Base-by-base conservation (phyloP, 2,113 vertebrate species). In the Galeopterus variegatus region DNA sequence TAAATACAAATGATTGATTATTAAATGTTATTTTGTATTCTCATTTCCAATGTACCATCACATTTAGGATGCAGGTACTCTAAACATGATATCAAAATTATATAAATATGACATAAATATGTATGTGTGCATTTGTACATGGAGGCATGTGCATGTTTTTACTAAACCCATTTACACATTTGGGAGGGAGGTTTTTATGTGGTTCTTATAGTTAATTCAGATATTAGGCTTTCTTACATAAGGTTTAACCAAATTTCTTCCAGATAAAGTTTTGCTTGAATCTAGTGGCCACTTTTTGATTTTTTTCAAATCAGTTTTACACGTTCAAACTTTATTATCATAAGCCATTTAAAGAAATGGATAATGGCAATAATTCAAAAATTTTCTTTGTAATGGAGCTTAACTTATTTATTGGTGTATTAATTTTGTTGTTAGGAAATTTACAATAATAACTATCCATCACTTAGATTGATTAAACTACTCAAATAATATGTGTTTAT, bases 281-380 rank as follows among this genome's bases (percentile, higher is more conserved):
- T 88, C 36, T 69, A 64, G 19, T 50, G 8, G 31, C 21, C 11
- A 18, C 58, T 72, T 54, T 91, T 56, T 26, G 28, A 82, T 72
- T 95, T 93, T 89, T 96, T 88, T 82, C 11, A 93, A 76, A 82
- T 93, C 15, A 77, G 15, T 93, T 80, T 93, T 11, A 18, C 54
- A n/a, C 0, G 3, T 82, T 5, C 31, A 65, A 6, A 60, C 82
- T 92, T 52, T 77, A 54, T 45, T 83, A 64, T 77, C 56, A 82
- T 1, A 69, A n/a, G 33, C 13, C 36, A 65, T 65, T 90, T 82
- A 83, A 62, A 88, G 23, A 67, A 87, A 48, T 87, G 3, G 17
- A 72, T 91, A 56, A 81, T 76, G 13, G 50, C 67, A 65, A 80
- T 69, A 89, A 60, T n/a, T 89, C 19, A 54, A 54, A 88, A 36